Conservation (phyloP, 1,140 invertebrate species). For the Oedothorax gibbosus region DNA sequence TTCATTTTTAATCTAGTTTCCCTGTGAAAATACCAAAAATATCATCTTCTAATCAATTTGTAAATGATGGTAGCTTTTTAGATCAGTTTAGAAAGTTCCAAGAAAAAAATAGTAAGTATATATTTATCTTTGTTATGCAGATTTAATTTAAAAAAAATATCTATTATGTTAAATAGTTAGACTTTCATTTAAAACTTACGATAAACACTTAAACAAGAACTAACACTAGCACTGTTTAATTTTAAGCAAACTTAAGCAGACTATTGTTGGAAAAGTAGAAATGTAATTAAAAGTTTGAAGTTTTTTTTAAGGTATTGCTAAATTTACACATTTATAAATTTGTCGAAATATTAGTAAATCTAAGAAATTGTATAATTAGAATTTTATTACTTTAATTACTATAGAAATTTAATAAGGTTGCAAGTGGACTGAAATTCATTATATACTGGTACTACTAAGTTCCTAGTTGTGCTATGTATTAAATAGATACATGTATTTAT, state of each 20-base stretch:
- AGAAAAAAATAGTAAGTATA: slow-evolving; percentile 69
- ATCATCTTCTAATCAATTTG: slow-evolving; percentile 73
- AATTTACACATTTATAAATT: no score
- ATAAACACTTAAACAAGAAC: no score
- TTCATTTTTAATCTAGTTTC: slow-evolving; percentile 33
- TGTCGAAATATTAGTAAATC: no score
- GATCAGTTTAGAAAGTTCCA: slow-evolving; percentile 92
- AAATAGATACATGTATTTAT: background rate
- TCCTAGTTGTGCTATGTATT: slow-evolving; percentile 14
- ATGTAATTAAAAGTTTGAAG: no score
- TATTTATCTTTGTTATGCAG: background rate
- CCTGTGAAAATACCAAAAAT: slow-evolving; percentile 50
- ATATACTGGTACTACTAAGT: background rate
- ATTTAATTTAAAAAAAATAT: background rate
- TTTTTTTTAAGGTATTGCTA: no score
- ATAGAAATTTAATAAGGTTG: no score
- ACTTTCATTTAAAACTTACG: no score
- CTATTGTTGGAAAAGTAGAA: no score
- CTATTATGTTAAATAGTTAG: background rate
- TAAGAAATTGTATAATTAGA: no score
- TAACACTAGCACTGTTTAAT: no score
- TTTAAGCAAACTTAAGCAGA: no score
- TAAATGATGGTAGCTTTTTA: slow-evolving; percentile 88
- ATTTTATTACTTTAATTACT: no score
- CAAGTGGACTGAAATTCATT: background rate